Conservation (phyloP, 2,888 invertebrate species). For the Troides oblongomaculatus region DNA sequence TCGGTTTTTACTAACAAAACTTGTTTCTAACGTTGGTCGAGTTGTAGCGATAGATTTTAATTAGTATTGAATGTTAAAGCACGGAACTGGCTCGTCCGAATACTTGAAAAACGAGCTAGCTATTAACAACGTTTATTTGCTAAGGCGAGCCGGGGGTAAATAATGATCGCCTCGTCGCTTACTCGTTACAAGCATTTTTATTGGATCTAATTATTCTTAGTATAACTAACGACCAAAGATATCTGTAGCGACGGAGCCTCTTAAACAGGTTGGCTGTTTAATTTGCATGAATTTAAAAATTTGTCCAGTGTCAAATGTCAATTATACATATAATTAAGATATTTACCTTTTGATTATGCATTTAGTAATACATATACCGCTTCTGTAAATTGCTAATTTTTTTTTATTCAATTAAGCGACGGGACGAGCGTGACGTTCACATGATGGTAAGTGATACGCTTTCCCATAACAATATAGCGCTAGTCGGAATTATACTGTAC, state of each 20-base stretch:
- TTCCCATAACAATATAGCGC: too few species aligned
- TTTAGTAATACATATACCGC: slow-evolving; percentile 16
- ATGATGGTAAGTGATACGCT: too few species aligned
- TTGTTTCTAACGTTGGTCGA: slow-evolving; percentile 16
- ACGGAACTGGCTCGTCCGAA: slow-evolving; percentile 23
- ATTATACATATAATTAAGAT: slow-evolving; percentile 20
- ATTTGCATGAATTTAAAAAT: slow-evolving; percentile 24
- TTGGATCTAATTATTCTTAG: slow-evolving; percentile 24
- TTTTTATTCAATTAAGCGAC: too few species aligned
- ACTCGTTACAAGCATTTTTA: slow-evolving; percentile 24
- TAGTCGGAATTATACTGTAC: too few species aligned
- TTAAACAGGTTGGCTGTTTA: slow-evolving; percentile 9
- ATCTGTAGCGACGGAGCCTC: slow-evolving; percentile 4
- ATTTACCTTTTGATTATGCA: slow-evolving; percentile 11
- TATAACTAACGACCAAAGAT: slow-evolving; percentile 15
- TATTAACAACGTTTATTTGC: slow-evolving; percentile 28
- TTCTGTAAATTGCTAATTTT: background rate
- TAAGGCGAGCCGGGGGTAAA: slow-evolving; percentile 18
- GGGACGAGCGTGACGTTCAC: too few species aligned
- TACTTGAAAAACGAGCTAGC: slow-evolving; percentile 25
- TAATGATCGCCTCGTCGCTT: slow-evolving; percentile 19
- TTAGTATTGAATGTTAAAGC: slow-evolving; percentile 22
- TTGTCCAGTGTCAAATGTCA: slow-evolving; percentile 27
- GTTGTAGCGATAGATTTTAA: slow-evolving; percentile 21
- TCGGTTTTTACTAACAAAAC: slow-evolving; percentile 4